phyloP scores from a whole-genome alignment of 2,113 vertebrate species.

The Salvelinus fontinalis region DNA sequence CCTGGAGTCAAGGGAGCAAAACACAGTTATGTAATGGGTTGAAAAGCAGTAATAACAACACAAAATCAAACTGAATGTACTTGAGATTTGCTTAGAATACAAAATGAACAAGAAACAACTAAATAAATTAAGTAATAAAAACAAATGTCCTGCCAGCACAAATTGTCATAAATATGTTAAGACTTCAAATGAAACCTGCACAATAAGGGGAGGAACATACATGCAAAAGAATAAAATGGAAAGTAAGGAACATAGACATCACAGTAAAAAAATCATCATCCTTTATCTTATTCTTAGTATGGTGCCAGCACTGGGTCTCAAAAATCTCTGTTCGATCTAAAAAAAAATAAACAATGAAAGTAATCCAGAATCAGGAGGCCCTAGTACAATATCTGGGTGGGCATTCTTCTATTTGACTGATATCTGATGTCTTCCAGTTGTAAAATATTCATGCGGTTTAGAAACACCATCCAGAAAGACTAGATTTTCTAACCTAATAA shows the following conservation, averaged over 20 bases:
- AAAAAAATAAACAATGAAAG: conserved; percentile 74
- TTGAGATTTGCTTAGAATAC: conserved; percentile 71
- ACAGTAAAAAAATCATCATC: conserved; percentile 72
- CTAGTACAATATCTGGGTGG: conserved; percentile 71
- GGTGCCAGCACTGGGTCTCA: conserved; percentile 81
- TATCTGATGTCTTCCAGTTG: conserved; percentile 77
- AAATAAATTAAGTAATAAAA: conserved; percentile 60
- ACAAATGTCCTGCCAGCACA: conserved; percentile 80
- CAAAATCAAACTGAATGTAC: conserved; percentile 79
- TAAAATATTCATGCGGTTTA: conserved; percentile 91
- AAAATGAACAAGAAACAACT: conserved; percentile 75
- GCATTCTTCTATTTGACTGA: conserved; percentile 69
- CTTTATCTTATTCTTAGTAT: conserved; percentile 64
- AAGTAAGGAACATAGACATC: conserved; percentile 73
- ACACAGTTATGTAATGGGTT: conserved; percentile 70
- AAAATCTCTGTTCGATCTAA: conserved; percentile 69
- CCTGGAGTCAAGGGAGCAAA: conserved; percentile 88
- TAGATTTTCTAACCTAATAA: conserved; percentile 85
- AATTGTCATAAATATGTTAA: conserved; percentile 64
- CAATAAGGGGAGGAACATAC: conserved; percentile 69
- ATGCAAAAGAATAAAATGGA: conserved; percentile 48
- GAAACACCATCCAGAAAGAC: conserved; percentile 83
- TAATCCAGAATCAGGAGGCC: conserved; percentile 74
- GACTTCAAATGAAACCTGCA: conserved; percentile 59
- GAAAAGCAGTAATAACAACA: conserved; percentile 80